Evolutionary conservation across 1,140 invertebrate genomes (phyloP), one percentile per base, ranked within the genome.

Genomic region (Lycorma delicatula): DNA sequence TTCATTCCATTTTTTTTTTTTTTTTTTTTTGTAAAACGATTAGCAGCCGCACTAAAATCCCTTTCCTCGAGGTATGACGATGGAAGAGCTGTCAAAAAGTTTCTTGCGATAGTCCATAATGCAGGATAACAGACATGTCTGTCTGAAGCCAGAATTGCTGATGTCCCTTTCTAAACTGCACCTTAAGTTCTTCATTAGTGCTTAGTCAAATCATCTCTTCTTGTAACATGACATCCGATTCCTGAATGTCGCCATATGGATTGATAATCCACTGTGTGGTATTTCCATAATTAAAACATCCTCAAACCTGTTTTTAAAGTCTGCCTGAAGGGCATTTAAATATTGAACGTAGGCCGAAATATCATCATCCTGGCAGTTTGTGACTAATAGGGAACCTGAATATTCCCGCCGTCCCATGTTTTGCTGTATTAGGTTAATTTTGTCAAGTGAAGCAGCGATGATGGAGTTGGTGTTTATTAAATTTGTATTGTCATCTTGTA

Each of bases 211-310:
- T 28, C 23, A 65, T 47, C 61, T 68, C 63, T 51, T 66, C 66
- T 66, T 68, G 60, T 60, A 68, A 54, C 63, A 64, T 58, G 46
- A 63, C 60, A 64, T 67, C 58, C 44, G 38, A 54, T 61, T 54
- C 61, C 65, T 67, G 59, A 9, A 53, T 65, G 9, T 65, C 58
- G 61, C 55, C 46, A 57, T 61, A 67, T 66, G 62, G 63, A 54
- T 62, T 62, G 18, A 67, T 67, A 36, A 67, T 64, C 60, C 63
- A 68, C 46, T n/a, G n/a, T 16, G 58, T 60, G 60, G 65, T 62
- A 68, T 67, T 63, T 54, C 58, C 64, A 66, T 65, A 36, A 54
- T 66, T 62, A 64, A 56, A 62, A 68, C 55, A 65, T 67, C 65
- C 36, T 67, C 53, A 64, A 68, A 66, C 38, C 66, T 62, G 27